Conservation (phyloP, 2,888 invertebrate species). For the Laothoe populi region DNA sequence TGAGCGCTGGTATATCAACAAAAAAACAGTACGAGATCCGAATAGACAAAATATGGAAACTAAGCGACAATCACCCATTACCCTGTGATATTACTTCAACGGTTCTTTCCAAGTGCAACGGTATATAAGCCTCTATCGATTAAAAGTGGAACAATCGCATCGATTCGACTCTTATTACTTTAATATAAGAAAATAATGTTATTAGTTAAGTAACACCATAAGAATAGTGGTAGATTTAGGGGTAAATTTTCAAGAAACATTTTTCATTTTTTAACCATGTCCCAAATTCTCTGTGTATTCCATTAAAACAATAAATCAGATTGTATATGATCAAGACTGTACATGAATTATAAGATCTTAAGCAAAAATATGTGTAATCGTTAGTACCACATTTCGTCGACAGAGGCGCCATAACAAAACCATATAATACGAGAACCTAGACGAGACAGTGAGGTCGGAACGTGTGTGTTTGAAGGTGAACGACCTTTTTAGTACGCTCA, state of each 20-base stretch:
- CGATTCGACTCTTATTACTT: neutral
- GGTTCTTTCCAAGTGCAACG: neutral
- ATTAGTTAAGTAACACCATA: too few species aligned
- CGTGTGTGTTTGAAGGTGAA: constrained; percentile 45
- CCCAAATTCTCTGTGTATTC: too few species aligned
- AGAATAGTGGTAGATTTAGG: too few species aligned
- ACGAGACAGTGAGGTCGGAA: constrained; percentile 49
- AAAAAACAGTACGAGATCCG: neutral
- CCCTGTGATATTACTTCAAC: neutral
- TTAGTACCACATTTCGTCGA: neutral
- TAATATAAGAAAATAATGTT: too few species aligned
- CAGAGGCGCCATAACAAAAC: neutral
- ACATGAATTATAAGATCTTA: too few species aligned
- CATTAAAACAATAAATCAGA: too few species aligned
- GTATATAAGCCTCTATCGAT: constrained; percentile 2
- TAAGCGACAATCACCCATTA: neutral
- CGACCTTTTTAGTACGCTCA: constrained; percentile 44
- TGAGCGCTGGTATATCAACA: too few species aligned
- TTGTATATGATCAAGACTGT: too few species aligned
- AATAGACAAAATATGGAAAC: neutral
- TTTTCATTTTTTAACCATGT: too few species aligned
- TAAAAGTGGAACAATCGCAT: neutral
- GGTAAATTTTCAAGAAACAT: too few species aligned
- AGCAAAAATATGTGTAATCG: neutral
- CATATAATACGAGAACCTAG: constrained; percentile 26